Percentiles rank a stretch among this genome's conserved stretches.
These are phyloP conservation scores for Panulirus ornatus DNA, from an alignment of 1,140 invertebrate species.

Conservation along the genomic window DNA sequence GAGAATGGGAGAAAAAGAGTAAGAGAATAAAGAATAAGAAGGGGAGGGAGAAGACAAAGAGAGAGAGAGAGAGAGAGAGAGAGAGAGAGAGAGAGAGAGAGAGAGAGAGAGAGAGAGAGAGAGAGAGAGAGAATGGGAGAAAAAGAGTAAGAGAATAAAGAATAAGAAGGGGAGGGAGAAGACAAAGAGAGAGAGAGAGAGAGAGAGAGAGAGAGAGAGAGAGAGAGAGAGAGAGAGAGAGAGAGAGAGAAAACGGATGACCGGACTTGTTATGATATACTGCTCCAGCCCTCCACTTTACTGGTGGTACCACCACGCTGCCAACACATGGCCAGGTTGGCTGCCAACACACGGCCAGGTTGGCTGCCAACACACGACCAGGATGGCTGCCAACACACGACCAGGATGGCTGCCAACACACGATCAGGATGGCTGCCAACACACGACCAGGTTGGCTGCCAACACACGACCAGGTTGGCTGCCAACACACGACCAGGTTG, in stretches of 20 bases:
- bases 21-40: background rate
- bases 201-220: conserved; percentile 20
- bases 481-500: too few species aligned
- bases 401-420: too few species aligned
- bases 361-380: too few species aligned
- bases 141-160: background rate
- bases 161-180: background rate
- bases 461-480: too few species aligned
- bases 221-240: conserved; percentile 19
- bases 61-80: conserved; percentile 17
- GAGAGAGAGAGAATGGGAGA: conserved; percentile 22
- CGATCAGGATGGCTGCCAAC: too few species aligned
- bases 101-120: conserved; percentile 51
- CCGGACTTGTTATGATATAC: too few species aligned
- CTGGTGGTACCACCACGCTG: too few species aligned
- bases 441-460: too few species aligned
- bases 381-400: too few species aligned
- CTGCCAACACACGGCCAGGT: too few species aligned
- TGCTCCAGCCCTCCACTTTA: too few species aligned
- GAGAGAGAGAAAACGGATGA: background rate
- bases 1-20: background rate
- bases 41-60: background rate
- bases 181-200: conserved; percentile 12
- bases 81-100: conserved; percentile 41
- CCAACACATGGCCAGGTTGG: too few species aligned